Percentiles rank a stretch among this genome's conserved stretches.
phyloP scores from a whole-genome alignment of 2,113 vertebrate genomes.

The Pseudorhombus dupliciocellatus region DNA sequence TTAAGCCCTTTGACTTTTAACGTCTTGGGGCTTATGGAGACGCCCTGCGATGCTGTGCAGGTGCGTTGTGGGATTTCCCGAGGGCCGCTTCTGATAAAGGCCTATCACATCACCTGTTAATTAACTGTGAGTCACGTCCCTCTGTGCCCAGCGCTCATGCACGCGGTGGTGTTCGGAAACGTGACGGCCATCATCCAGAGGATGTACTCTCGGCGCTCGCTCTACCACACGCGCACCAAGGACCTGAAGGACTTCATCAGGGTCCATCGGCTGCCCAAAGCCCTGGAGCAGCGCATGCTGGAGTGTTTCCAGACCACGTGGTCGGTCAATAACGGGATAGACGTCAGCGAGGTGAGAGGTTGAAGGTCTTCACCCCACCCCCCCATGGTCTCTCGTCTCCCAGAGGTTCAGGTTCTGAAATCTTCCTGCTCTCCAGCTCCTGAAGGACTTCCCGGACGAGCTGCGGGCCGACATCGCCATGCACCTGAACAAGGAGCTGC shows the following conservation, averaged over 20 bases:
- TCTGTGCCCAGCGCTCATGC: slow-evolving; percentile 89
- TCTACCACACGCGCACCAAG: slow-evolving; percentile 96
- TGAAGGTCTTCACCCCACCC: too few species aligned
- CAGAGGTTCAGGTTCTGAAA: too few species aligned
- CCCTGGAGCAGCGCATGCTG: slow-evolving; percentile 95
- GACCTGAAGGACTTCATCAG: slow-evolving; percentile 96
- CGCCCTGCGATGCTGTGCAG: not conserved
- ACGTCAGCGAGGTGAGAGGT: slow-evolving; percentile 90
- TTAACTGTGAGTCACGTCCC: slow-evolving; percentile 1
- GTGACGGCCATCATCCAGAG: slow-evolving; percentile 97
- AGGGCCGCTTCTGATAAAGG: not conserved
- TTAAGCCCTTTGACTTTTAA: slow-evolving; percentile 19
- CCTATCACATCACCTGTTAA: not conserved
- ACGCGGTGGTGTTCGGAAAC: slow-evolving; percentile 94
- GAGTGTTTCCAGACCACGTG: slow-evolving; percentile 98
- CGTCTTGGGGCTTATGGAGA: slow-evolving; percentile 17
- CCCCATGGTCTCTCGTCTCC: too few species aligned
- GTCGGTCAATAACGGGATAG: slow-evolving; percentile 97
- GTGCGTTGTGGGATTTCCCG: slow-evolving; percentile 12
- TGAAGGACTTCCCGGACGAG: slow-evolving; percentile 84
- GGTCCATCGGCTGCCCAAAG: slow-evolving; percentile 92
- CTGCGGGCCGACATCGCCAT: slow-evolving; percentile 83
- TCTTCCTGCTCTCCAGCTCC: slow-evolving; percentile 58
- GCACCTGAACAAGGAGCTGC: slow-evolving; percentile 83
- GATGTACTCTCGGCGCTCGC: slow-evolving; percentile 96